These are phyloP conservation scores for Coregonus suidteri DNA, from an alignment of 2,797 vertebrate species.

Conservation along the genomic window DNA sequence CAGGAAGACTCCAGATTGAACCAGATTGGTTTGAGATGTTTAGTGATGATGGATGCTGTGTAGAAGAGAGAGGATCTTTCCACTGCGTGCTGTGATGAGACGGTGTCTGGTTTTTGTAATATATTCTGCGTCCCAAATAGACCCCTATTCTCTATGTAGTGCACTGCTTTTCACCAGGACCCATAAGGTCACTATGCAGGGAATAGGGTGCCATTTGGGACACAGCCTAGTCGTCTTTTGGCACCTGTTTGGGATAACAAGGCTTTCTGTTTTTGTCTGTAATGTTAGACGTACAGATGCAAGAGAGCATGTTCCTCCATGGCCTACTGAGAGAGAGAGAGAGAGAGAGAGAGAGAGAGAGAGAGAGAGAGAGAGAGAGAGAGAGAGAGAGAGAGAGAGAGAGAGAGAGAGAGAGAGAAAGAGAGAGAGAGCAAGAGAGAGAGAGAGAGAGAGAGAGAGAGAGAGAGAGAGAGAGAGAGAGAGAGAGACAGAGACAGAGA, in stretches of 20 bases:
- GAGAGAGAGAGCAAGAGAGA: background rate
- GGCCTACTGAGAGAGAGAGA: no score
- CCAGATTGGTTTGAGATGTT: background rate
- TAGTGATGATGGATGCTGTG: background rate
- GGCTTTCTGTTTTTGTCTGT: background rate
- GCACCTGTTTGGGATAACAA: background rate
- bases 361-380: background rate
- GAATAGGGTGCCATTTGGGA: background rate
- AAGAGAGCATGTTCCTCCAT: slow-evolving; percentile 5
- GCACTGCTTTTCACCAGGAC: background rate
- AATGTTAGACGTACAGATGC: background rate
- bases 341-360: no score
- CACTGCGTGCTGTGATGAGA: background rate
- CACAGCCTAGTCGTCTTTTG: background rate
- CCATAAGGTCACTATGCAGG: background rate
- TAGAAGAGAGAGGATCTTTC: background rate
- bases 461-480: background rate
- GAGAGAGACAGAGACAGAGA: no score
- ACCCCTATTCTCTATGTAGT: background rate
- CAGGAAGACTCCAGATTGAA: background rate
- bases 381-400: background rate
- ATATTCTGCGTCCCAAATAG: background rate
- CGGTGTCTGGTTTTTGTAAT: background rate
- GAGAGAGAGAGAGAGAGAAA: background rate
- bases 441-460: background rate